phyloP scores from a whole-genome alignment of 2,113 vertebrate genomes.

The Burhinus oedicnemus region DNA sequence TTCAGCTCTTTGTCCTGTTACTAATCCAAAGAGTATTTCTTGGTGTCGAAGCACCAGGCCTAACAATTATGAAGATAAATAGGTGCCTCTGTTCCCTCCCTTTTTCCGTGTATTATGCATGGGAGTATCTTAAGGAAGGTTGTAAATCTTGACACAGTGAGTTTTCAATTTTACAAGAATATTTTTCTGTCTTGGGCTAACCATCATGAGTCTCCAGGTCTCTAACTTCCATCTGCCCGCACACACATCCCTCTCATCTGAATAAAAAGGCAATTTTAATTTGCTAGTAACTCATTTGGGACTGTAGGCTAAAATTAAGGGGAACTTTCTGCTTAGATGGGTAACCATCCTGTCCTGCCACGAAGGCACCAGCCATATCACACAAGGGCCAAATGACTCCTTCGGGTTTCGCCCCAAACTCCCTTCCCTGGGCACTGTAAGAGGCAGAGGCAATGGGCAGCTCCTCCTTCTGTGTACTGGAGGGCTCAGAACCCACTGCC shows the following conservation, averaged over 20 bases:
- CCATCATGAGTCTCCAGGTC: neutral
- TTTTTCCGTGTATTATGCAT: neutral
- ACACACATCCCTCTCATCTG: neutral
- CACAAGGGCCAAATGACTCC: neutral
- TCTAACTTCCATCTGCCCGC: neutral
- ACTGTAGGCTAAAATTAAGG: neutral
- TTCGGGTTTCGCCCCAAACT: neutral
- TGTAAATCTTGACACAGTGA: neutral
- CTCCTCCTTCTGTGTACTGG: neutral
- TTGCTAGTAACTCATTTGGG: neutral
- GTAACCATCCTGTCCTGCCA: neutral
- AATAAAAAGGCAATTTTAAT: neutral
- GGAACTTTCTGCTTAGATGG: accelerated
- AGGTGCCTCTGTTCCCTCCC: neutral
- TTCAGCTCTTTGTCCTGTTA: neutral
- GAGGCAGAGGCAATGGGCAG: neutral
- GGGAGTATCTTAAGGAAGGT: neutral
- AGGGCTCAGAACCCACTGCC: neutral
- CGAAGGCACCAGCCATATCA: neutral
- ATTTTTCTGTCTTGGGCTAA: neutral
- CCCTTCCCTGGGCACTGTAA: neutral
- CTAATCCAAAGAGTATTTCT: neutral
- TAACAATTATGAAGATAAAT: neutral
- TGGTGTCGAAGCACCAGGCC: neutral
- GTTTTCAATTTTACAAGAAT: neutral